Conservation (phyloP, 2,888 invertebrate genomes). For the Ypsolopha scabrella region DNA sequence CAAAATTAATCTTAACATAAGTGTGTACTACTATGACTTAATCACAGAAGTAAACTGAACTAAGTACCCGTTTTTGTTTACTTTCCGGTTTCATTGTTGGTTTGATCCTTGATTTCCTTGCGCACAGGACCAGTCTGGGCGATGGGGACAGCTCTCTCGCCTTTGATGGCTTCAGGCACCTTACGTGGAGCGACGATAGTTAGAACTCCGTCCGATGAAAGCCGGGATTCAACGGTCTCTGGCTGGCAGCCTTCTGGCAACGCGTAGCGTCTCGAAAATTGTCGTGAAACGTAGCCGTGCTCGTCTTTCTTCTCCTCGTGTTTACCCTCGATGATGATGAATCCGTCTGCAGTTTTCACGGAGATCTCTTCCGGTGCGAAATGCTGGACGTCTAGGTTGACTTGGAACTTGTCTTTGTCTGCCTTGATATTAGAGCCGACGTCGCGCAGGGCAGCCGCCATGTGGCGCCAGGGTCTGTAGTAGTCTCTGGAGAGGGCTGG, state of each 20-base stretch:
- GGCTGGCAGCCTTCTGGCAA: constrained; percentile 79
- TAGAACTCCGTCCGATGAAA: constrained; percentile 81
- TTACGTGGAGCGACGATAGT: constrained; percentile 71
- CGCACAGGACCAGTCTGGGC: constrained; percentile 68
- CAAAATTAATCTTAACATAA: too few relatives aligned
- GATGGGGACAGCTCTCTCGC: constrained; percentile 66
- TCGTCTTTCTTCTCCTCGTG: constrained; percentile 82
- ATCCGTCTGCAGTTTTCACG: constrained; percentile 77
- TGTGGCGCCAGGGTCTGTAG: constrained; percentile 41
- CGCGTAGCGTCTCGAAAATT: constrained; percentile 78
- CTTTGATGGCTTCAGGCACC: constrained; percentile 20
- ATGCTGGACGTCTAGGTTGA: constrained; percentile 79
- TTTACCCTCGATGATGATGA: constrained; percentile 77
- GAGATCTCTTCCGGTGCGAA: constrained; percentile 79
- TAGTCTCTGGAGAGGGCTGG: constrained; percentile 28
- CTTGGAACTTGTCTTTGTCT: constrained; percentile 69
- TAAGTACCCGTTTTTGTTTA: background rate
- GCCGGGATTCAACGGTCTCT: constrained; percentile 74
- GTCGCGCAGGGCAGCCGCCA: constrained; percentile 43
- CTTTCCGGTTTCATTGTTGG: constrained; percentile 6
- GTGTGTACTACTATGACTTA: too few relatives aligned
- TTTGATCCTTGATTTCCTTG: constrained; percentile 52
- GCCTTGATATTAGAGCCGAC: constrained; percentile 57
- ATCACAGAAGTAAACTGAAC: background rate
- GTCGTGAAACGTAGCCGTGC: constrained; percentile 77